Evolutionary conservation across 35 echinoderm and acorn worm species (phyloP), one percentile per base, ranked within the genome.

Genomic region (Eucidaris tribuloides): DNA sequence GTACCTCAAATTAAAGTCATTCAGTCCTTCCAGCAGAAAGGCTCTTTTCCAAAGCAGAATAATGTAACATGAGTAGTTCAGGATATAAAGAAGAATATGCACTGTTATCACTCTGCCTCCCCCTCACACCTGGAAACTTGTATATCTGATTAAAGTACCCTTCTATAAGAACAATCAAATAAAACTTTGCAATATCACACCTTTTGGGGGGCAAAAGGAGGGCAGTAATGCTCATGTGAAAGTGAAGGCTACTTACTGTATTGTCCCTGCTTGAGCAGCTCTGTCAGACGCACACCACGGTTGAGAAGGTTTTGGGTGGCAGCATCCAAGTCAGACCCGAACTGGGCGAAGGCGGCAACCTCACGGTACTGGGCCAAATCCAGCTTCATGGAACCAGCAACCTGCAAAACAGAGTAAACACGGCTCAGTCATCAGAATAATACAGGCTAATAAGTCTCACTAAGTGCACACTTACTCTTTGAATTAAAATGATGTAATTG

Each of bases 341-440:
- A 99, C 84, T 99, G 96, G 79, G 96, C 96, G 79, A 99, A 99
- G 23, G 96, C 90, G 18, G 96, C 90, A 33, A 93, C 82, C 57
- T 93, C 95, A 93, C 90, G 90, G 83, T 93, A 93, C 86, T 72
- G 87, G 62, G 95, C 95, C 91, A 98, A 83, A 50, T 98, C 95
- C 25, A 98, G 95, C 83, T 98, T 98, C 95, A 98, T 98, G 86
- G 95, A 93, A 68, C 95, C 95, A 83, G 95, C 89, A 43, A 98
- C 94, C 83, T 91, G 71, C 43, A 71, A 37, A 18, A 31, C 2
- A 79, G 35, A 31, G 44, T 20, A 9, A 56, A 42, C 4, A 48
- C 25, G 2, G 20, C 42, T 7, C 42, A 45, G 39, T 42, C 0
- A 32, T 71, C 37, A 19, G 4, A 77, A n/a, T 41, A 64, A n/a